A percentile compares a stretch with the other conserved stretches of the same genome.
phyloP scores from a whole-genome alignment of 2,113 vertebrate genomes.

The Thalassarche chlororhynchos region DNA sequence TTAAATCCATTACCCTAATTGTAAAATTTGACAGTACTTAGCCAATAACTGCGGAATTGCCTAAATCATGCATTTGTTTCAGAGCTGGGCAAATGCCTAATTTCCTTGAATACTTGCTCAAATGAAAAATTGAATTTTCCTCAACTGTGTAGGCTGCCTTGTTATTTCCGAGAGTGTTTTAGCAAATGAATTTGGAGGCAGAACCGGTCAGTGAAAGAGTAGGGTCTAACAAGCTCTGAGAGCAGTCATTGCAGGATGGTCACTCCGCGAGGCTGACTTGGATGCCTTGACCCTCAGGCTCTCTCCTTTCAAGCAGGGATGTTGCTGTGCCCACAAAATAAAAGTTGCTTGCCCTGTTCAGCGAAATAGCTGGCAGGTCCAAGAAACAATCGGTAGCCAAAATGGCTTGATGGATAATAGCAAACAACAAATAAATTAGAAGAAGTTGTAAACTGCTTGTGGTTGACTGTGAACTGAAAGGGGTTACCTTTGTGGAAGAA shows the following conservation, averaged over 20 bases:
- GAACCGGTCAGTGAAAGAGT: neutral
- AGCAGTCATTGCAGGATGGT: neutral
- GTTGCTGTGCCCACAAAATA: neutral
- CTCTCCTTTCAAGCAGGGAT: neutral
- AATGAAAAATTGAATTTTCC: conserved; percentile 12
- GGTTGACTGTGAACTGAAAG: conserved; percentile 19
- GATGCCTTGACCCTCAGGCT: neutral
- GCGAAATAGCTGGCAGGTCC: neutral
- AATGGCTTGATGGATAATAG: neutral
- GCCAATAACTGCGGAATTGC: neutral
- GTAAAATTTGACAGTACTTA: conserved; percentile 13
- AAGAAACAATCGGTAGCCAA: neutral
- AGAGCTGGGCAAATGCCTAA: neutral
- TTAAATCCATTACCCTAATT: conserved; percentile 53
- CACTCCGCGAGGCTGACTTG: neutral
- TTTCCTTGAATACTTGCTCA: conserved; percentile 14
- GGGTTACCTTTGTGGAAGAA: conserved; percentile 30
- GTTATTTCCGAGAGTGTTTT: neutral
- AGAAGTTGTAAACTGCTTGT: neutral
- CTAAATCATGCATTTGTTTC: conserved; percentile 1
- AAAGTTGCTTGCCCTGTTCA: neutral
- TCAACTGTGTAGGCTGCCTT: neutral
- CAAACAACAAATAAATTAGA: conserved; percentile 14
- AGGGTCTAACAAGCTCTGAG: neutral
- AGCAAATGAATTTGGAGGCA: neutral